phyloP scores from a whole-genome alignment of 2,797 vertebrate species.

The Silurus aristotelis region DNA sequence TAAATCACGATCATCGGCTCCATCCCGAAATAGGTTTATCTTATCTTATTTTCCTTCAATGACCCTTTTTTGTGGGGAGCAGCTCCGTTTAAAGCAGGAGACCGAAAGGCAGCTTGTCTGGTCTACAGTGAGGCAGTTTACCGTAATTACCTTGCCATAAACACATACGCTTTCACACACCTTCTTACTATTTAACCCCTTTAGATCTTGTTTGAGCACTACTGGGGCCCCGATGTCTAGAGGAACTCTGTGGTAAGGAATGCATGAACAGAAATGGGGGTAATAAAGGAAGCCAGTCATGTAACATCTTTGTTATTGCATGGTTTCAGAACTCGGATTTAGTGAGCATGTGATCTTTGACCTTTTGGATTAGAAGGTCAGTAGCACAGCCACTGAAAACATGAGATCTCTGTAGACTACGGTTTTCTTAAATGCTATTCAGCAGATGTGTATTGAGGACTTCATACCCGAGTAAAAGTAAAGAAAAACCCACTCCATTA shows the following conservation, averaged over 20 bases:
- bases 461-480: too few species aligned
- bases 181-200: conserved; percentile 31
- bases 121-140: conserved; percentile 38
- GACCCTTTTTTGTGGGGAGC: conserved; percentile 22
- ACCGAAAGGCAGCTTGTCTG: conserved; percentile 32
- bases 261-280: conserved; percentile 17
- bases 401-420: background rate
- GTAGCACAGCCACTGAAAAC: conserved; percentile 3
- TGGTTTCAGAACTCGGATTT: conserved; percentile 7
- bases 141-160: conserved; percentile 43
- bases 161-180: conserved; percentile 20
- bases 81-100: conserved; percentile 17
- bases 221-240: conserved; percentile 31
- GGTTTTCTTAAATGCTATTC: background rate
- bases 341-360: conserved; percentile 13
- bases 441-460: too few species aligned
- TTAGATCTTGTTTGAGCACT: conserved; percentile 27
- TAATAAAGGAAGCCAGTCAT: background rate
- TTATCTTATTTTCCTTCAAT: conserved; percentile 18
- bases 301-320: conserved; percentile 26
- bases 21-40: conserved; percentile 25
- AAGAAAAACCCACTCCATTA: too few species aligned
- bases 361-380: conserved; percentile 5
- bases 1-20: conserved; percentile 30
- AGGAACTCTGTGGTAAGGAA: conserved; percentile 44